Conservation (phyloP, 2,797 vertebrate species). For the Phrynocephalus forsythii region DNA sequence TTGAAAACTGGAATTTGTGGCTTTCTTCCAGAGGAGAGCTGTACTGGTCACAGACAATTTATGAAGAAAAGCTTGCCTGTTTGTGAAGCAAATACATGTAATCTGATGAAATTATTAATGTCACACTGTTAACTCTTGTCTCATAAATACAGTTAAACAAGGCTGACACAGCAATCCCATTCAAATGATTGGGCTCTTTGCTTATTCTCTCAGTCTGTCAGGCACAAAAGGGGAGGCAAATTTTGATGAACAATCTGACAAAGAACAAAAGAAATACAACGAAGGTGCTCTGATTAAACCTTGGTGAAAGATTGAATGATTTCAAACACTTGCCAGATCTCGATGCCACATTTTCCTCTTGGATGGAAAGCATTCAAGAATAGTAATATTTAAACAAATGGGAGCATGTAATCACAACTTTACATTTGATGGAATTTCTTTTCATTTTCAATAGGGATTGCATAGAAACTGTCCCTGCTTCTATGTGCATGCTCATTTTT, state of each 20-base stretch:
- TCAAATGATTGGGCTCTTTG: slow-evolving; percentile 74
- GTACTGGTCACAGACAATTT: slow-evolving; percentile 71
- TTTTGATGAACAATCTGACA: slow-evolving; percentile 73
- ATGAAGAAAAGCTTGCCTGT: slow-evolving; percentile 72
- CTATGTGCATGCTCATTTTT: too few relatives aligned
- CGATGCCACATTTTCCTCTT: background rate
- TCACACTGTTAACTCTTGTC: slow-evolving; percentile 80
- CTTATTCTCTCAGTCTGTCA: slow-evolving; percentile 76
- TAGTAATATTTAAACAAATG: background rate
- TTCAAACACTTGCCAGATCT: slow-evolving; percentile 73
- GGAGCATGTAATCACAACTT: background rate
- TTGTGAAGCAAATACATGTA: slow-evolving; percentile 78
- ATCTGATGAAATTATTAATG: slow-evolving; percentile 81
- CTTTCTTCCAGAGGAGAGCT: slow-evolving; percentile 60
- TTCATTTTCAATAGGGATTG: background rate
- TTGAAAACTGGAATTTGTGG: slow-evolving; percentile 65
- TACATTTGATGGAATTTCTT: background rate
- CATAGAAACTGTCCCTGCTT: too few relatives aligned
- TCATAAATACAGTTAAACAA: slow-evolving; percentile 79
- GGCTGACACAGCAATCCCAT: slow-evolving; percentile 78
- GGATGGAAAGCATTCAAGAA: background rate
- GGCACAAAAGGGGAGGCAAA: slow-evolving; percentile 72
- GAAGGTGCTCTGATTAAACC: slow-evolving; percentile 77
- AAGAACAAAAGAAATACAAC: slow-evolving; percentile 78
- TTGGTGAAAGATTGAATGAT: slow-evolving; percentile 78